Percentiles rank a stretch among this genome's conserved stretches.
These are phyloP conservation scores for Pterocles gutturalis DNA, from an alignment of 2,113 vertebrate genomes.

Conservation along the genomic window DNA sequence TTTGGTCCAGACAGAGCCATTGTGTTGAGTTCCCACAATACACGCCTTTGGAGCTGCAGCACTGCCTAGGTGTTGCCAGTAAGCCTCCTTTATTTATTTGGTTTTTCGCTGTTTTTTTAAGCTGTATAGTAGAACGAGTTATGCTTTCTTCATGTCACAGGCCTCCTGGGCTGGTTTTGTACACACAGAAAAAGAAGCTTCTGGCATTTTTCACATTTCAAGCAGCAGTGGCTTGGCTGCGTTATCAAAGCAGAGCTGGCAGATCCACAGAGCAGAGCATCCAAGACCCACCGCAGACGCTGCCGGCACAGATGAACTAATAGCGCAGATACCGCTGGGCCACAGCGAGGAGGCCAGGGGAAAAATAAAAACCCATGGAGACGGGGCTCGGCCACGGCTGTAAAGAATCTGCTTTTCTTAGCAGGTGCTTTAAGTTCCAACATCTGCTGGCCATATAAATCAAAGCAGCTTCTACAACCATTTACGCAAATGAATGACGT, in stretches of 20 bases:
- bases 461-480: constrained; percentile 70
- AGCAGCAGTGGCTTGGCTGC: constrained; percentile 79
- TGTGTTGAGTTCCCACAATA: background rate
- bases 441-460: constrained; percentile 84
- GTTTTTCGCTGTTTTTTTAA: background rate
- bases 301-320: constrained; percentile 74
- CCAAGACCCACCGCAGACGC: constrained; percentile 80
- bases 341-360: constrained; percentile 74
- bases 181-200: constrained; percentile 66
- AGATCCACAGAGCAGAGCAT: constrained; percentile 56
- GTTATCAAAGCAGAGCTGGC: constrained; percentile 77
- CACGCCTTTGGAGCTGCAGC: background rate
- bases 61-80: constrained; percentile 2
- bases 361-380: constrained; percentile 75
- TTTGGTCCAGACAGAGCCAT: background rate
- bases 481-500: constrained; percentile 72
- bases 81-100: constrained; percentile 34
- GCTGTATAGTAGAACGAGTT: background rate
- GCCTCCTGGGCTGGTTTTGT: constrained; percentile 50
- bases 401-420: constrained; percentile 82
- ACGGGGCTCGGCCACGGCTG: constrained; percentile 24
- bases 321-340: constrained; percentile 65
- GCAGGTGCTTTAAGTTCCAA: constrained; percentile 78
- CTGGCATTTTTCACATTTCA: constrained; percentile 77
- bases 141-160: constrained; percentile 36